Conservation (phyloP, 1,140 invertebrate species). For the Argopecten irradians region DNA sequence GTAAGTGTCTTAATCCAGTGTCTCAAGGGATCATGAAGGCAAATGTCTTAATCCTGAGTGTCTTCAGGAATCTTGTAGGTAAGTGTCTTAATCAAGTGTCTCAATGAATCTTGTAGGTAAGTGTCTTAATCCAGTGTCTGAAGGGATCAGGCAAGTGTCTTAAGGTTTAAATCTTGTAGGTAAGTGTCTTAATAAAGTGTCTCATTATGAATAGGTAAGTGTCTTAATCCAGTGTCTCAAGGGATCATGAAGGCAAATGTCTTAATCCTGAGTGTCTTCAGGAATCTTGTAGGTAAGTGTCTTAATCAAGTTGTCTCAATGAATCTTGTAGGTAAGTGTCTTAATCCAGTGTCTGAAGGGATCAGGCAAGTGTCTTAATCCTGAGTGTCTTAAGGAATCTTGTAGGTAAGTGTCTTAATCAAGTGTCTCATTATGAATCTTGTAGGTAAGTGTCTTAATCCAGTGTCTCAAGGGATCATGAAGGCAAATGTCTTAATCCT, state of each 20-base stretch:
- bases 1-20: slow-evolving; percentile 80
- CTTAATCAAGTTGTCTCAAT: slow-evolving; percentile 83
- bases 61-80: slow-evolving; percentile 82
- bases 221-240: too few species aligned
- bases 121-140: too few species aligned
- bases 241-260: too few species aligned
- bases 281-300: slow-evolving; percentile 75
- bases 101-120: not conserved
- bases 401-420: too few species aligned
- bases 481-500: too few species aligned
- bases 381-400: not conserved
- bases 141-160: too few species aligned
- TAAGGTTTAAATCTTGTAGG: not conserved
- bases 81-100: slow-evolving; percentile 3
- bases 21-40: slow-evolving; percentile 82
- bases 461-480: too few species aligned
- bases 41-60: slow-evolving; percentile 83
- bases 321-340: slow-evolving; percentile 78
- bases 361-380: not conserved
- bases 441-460: too few species aligned
- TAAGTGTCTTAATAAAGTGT: too few species aligned
- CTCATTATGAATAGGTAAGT: too few species aligned
- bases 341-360: too few species aligned
- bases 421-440: too few species aligned
- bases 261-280: not conserved